Evolutionary conservation across 2,888 invertebrate species (phyloP), one percentile per base, ranked within the genome.

Genomic region (Caenorhabditis macrosperma): DNA sequence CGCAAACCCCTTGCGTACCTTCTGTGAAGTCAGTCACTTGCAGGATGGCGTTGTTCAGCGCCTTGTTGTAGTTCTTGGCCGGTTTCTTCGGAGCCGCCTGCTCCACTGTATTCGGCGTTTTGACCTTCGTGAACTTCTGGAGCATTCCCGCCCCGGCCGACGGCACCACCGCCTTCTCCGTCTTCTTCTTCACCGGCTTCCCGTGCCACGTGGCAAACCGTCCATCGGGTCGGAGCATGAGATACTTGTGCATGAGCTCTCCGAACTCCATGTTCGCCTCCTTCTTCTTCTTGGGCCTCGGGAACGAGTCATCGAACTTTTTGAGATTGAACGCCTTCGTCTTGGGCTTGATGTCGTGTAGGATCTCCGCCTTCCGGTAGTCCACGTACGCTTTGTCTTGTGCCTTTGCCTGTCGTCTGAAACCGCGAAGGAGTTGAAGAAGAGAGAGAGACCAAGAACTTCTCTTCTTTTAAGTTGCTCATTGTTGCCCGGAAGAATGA

Each of bases 151-250:
- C 50, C 57, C 68, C 66, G 15, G 54, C 52, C 15, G 30, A 26
- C 3, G 1, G 15, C 20, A 12, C 30, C 30, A 12, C 30, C 30
- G 44, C 30, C 48, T 22, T 20, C n/a, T 67, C 52, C 46, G 52
- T 61, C 33, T 75, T 74, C 46, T 57, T 35, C 38, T 24, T 64
- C 63, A 28, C 60, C 41, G 66, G 50, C 61, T 81, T 81, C 7
- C 77, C 77, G 2, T 38, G 66, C 81, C 81, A 81, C 48, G 68
- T 77, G 57, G 81, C 81, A 17, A 77, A 81, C 54, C 81, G 48
- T 5, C 46, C 61, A 52, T 81, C 81, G 4, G 77, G 81, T 38
- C 81, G 71, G 20, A 77, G 26, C 20, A 24, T 59, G 17, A 81
- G 44, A 26, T 77, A 81, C 30, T 74, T 72, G 74, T 67, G 68